phyloP scores from a whole-genome alignment of 2,888 invertebrate genomes.

The Drosophila greeni region DNA sequence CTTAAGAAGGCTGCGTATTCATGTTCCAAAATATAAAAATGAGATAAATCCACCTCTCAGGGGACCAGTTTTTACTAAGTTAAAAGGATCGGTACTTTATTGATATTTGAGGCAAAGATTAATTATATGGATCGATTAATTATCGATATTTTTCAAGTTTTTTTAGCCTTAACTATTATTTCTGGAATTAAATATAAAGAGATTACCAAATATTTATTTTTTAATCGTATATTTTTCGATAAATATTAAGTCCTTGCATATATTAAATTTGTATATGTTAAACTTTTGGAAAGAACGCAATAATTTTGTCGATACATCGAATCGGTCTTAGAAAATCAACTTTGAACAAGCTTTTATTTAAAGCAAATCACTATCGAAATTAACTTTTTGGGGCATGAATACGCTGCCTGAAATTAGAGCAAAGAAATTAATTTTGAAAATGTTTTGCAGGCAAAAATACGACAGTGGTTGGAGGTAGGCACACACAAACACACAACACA shows the following conservation, averaged over 20 bases:
- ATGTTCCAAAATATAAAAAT: neutral
- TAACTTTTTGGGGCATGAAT: conserved; percentile 5
- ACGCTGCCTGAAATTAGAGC: conserved; percentile 6
- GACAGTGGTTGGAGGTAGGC: conserved; percentile 88
- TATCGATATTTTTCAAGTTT: neutral
- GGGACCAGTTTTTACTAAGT: neutral
- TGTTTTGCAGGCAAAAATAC: conserved; percentile 85
- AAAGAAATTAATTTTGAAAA: conserved; percentile 37
- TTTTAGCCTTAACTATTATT: neutral
- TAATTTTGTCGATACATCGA: too few species aligned
- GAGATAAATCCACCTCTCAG: neutral
- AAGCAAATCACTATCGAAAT: neutral
- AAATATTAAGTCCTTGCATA: too few species aligned
- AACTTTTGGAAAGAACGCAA: neutral
- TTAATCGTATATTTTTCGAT: neutral
- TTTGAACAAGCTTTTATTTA: neutral
- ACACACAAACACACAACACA: conserved; percentile 30
- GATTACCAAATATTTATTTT: neutral
- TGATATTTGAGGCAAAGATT: neutral
- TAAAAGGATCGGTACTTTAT: neutral
- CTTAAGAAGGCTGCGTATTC: conserved; percentile 6
- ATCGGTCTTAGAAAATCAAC: too few species aligned
- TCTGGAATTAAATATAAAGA: neutral
- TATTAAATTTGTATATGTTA: neutral
- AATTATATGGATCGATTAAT: neutral